A percentile compares a stretch with the other conserved stretches of the same genome.
Evolutionary conservation across 1,140 invertebrate species (phyloP).

Genomic region (Pomacea maculata): DNA sequence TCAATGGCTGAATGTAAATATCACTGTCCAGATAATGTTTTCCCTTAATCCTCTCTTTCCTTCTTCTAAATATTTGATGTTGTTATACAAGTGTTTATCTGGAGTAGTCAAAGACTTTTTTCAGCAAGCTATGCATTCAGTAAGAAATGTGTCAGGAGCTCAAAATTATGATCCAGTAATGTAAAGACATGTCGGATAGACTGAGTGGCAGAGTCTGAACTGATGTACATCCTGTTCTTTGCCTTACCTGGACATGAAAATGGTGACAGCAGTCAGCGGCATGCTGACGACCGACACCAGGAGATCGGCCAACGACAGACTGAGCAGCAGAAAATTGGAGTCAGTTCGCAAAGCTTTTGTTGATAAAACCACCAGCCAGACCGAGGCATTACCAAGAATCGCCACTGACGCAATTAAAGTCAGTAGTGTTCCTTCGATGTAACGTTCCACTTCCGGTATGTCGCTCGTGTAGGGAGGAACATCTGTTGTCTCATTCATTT

Average conservation of each 20-base stretch:
- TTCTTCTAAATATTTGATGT: not conserved
- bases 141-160: too few species aligned
- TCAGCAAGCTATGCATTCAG: not conserved
- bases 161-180: too few species aligned
- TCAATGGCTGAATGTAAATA: not conserved
- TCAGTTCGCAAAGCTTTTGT: slow-evolving; percentile 37
- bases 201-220: too few species aligned
- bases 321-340: slow-evolving; percentile 48
- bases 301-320: slow-evolving; percentile 43
- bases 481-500: too few species aligned
- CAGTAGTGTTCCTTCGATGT: slow-evolving; percentile 34
- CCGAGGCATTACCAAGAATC: slow-evolving; percentile 34
- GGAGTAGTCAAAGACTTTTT: not conserved
- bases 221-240: not conserved
- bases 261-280: slow-evolving; percentile 46
- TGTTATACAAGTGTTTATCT: not conserved
- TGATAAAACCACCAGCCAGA: slow-evolving; percentile 46
- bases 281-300: slow-evolving; percentile 48
- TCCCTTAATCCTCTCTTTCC: not conserved
- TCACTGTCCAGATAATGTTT: too few species aligned
- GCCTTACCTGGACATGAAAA: slow-evolving; percentile 37
- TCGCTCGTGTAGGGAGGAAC: not conserved
- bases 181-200: slow-evolving; percentile 17
- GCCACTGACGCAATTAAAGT: slow-evolving; percentile 34
- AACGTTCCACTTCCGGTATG: slow-evolving; percentile 26